A percentile compares a stretch with the other conserved stretches of the same genome.
Conservation (phyloP, 1,140 invertebrate genomes). For the Dendroctonus valens region DNA sequence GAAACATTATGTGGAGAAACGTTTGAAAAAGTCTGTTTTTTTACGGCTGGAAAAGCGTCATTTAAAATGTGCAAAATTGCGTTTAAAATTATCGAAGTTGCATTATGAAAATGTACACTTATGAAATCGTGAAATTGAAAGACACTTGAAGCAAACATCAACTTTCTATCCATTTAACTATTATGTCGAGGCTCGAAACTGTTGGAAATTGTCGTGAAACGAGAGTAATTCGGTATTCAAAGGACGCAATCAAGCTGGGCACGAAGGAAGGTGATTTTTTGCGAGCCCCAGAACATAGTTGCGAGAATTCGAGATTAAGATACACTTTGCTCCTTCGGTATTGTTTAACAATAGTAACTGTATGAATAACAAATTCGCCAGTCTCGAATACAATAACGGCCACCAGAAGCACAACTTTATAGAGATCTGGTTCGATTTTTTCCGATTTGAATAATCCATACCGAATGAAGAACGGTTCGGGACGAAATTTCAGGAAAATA, state of each 20-base stretch:
- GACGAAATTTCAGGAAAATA: no score
- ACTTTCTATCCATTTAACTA: no score
- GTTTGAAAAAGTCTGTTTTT: no score
- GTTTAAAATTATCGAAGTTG: no score
- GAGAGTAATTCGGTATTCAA: slow-evolving; percentile 16
- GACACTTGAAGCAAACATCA: no score
- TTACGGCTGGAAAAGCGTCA: no score
- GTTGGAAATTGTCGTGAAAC: no score
- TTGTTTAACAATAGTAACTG: slow-evolving; percentile 42
- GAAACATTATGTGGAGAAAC: no score
- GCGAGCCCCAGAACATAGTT: slow-evolving; percentile 19
- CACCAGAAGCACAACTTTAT: slow-evolving; percentile 17
- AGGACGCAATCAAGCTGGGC: slow-evolving; percentile 13
- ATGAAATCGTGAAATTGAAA: no score
- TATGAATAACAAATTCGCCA: slow-evolving; percentile 43
- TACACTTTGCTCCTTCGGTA: slow-evolving; percentile 42
- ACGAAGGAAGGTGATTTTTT: slow-evolving; percentile 34
- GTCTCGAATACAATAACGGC: slow-evolving; percentile 20
- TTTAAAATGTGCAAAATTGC: no score
- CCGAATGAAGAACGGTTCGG: background rate
- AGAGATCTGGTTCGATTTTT: slow-evolving; percentile 7
- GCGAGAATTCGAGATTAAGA: slow-evolving; percentile 45
- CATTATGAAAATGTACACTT: no score
- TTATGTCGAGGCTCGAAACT: no score
- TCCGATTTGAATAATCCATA: background rate